phyloP scores from a whole-genome alignment of 2,888 invertebrate species.

The Lamellibrachia satsuma region DNA sequence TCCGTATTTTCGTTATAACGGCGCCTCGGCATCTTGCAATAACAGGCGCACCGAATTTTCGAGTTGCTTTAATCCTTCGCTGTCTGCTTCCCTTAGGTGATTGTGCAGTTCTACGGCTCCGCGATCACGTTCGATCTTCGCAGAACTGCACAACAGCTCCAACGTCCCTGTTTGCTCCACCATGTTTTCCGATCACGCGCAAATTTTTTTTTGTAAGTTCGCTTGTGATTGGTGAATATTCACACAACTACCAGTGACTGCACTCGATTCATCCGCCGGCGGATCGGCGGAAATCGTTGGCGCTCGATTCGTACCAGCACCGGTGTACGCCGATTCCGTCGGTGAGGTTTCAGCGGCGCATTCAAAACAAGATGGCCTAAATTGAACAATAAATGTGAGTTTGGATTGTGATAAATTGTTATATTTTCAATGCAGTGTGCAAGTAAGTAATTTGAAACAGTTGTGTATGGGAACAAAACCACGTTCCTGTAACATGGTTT shows the following conservation, averaged over 20 bases:
- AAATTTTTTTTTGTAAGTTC: not conserved
- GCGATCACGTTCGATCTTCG: conserved; percentile 62
- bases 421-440: too few species aligned
- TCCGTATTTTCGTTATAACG: conserved; percentile 67
- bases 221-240: conserved; percentile 19
- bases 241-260: conserved; percentile 24
- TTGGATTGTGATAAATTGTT: too few species aligned
- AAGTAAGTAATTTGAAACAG: too few species aligned
- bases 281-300: too few species aligned
- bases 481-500: too few species aligned
- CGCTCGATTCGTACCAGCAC: too few species aligned
- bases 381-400: too few species aligned
- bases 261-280: too few species aligned
- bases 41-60: conserved; percentile 48
- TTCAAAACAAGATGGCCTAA: too few species aligned
- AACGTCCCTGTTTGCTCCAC: conserved; percentile 30
- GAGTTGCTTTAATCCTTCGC: conserved; percentile 42
- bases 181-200: conserved; percentile 30
- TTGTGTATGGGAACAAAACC: too few species aligned
- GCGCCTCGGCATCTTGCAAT: conserved; percentile 46
- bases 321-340: too few species aligned
- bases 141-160: conserved; percentile 51
- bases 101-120: conserved; percentile 52
- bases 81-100: conserved; percentile 36
- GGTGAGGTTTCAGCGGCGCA: too few species aligned